phyloP scores from a whole-genome alignment of 2,797 vertebrate genomes.

The Varecia variegata region DNA sequence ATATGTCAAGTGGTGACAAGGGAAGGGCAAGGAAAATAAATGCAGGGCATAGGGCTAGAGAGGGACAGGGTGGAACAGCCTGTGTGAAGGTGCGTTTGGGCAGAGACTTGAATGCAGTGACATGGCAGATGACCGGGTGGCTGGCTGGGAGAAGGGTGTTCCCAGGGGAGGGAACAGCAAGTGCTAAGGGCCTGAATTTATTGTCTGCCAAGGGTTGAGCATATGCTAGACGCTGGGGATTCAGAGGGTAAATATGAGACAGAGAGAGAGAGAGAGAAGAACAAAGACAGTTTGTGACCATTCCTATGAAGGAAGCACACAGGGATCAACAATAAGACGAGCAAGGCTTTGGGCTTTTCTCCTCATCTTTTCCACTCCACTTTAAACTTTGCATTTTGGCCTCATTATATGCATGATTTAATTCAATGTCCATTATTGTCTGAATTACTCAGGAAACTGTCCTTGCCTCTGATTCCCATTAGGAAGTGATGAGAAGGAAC shows the following conservation, averaged over 20 bases:
- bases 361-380: not conserved
- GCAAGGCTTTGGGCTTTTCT: not conserved
- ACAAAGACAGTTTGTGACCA: not conserved
- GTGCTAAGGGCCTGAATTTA: not conserved
- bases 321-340: too few relatives aligned
- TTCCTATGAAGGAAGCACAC: not conserved
- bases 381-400: not conserved
- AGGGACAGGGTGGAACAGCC: not conserved
- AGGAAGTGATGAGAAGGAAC: not conserved
- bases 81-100: rapidly evolving
- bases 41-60: not conserved
- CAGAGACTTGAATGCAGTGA: not conserved
- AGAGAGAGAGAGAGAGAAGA: not conserved
- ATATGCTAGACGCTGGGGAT: not conserved
- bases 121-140: rapidly evolving
- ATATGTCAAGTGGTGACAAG: not conserved
- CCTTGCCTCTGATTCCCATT: not conserved
- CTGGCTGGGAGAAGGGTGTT: not conserved
- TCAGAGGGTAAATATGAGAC: not conserved
- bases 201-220: not conserved
- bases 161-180: rapidly evolving
- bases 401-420: not conserved
- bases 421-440: not conserved
- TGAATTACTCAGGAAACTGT: not conserved
- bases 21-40: not conserved